Evolutionary conservation across 1,140 invertebrate species (phyloP).

Genomic region (Magallana gigas): DNA sequence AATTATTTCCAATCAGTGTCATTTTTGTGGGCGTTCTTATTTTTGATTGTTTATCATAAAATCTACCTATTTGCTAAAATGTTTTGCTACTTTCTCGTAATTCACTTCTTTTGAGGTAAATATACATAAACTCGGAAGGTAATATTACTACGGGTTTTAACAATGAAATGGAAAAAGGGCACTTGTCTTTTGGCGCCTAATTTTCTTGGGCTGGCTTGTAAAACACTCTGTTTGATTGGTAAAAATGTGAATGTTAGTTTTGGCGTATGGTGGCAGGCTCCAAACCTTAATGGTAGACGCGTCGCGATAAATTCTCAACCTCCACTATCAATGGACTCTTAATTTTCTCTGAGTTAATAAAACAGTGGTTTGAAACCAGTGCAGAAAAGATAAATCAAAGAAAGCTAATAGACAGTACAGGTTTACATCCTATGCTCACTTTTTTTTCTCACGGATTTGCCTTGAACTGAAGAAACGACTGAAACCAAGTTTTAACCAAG

Average conservation of each 20-base stretch:
- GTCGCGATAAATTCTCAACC: constrained; percentile 27
- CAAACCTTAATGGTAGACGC: constrained; percentile 26
- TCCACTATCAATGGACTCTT: constrained; percentile 33
- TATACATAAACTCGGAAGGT: constrained; percentile 3
- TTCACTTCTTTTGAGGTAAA: not conserved
- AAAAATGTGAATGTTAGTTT: constrained; percentile 36
- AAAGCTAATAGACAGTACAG: not conserved
- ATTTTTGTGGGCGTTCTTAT: constrained; percentile 5
- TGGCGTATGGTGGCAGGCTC: constrained; percentile 24
- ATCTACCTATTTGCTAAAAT: not conserved
- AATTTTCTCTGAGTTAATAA: constrained; percentile 34
- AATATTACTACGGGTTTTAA: not conserved
- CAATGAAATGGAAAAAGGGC: constrained; percentile 30
- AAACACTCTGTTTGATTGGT: constrained; percentile 34
- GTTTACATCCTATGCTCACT: not conserved
- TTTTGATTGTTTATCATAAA: not conserved
- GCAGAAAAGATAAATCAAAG: constrained; percentile 29
- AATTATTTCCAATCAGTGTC: constrained; percentile 29
- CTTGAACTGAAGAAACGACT: not conserved
- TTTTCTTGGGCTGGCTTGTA: constrained; percentile 33
- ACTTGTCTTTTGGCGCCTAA: constrained; percentile 37
- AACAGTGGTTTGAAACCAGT: constrained; percentile 31
- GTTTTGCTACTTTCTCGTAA: not conserved
- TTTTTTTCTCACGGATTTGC: not conserved
- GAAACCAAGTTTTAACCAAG: not conserved